These are phyloP conservation scores for Zaprionus vittiger DNA, from an alignment of 1,140 invertebrate genomes.

Conservation along the genomic window DNA sequence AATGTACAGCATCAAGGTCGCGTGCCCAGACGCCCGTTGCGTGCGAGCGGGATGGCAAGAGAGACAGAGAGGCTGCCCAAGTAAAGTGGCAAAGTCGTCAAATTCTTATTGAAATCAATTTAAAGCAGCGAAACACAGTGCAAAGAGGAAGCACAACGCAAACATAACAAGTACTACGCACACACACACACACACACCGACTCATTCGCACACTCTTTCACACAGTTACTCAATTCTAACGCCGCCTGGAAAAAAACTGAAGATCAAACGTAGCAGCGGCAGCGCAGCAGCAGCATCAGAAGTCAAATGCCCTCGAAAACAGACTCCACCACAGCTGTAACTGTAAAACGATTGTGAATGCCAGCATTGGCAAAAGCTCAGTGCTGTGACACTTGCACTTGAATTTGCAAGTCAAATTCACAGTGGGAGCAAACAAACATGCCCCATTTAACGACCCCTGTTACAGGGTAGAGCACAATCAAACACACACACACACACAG, in stretches of 20 bases:
- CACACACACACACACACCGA: conserved; percentile 25
- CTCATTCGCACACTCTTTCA: not conserved
- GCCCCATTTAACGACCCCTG: not conserved
- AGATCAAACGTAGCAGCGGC: conserved; percentile 11
- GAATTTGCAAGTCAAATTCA: not conserved
- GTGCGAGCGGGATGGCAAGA: conserved; percentile 4
- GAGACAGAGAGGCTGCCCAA: conserved; percentile 13
- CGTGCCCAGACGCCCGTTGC: conserved; percentile 53
- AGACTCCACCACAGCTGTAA: not conserved
- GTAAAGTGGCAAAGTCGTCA: conserved; percentile 58
- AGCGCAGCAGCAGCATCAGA: not conserved
- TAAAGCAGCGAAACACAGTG: conserved; percentile 49
- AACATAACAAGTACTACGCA: conserved; percentile 54
- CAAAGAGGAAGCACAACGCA: conserved; percentile 56
- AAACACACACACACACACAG: not conserved
- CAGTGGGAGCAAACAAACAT: not conserved
- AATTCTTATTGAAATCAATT: conserved; percentile 81
- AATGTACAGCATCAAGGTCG: conserved; percentile 81
- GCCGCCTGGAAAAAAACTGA: conserved; percentile 15
- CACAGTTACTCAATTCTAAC: conserved; percentile 20
- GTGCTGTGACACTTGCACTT: not conserved
- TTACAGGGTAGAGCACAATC: conserved; percentile 24
- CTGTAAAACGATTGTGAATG: not conserved
- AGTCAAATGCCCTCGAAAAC: conserved; percentile 21
- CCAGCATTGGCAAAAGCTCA: not conserved